Evolutionary conservation across 2,888 invertebrate species (phyloP), one percentile per base, ranked within the genome.

Genomic region (Zygothrica quintamaculata): DNA sequence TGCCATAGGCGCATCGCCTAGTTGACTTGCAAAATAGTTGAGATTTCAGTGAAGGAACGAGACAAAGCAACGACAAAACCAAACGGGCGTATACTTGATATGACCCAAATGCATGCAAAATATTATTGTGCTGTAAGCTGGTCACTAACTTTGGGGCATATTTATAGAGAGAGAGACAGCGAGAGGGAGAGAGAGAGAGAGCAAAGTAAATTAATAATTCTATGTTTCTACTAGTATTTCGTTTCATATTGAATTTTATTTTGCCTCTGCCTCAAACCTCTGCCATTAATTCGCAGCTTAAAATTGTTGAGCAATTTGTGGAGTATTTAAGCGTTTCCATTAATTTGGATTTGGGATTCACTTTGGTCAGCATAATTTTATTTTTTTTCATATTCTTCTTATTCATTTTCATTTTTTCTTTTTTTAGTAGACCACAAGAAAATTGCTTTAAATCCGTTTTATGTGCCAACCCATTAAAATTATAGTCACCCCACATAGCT

Each of bases 11-110:
- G 40, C 29, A 42, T 36, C 39, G 51, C 43, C 55, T 67, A 66
- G 85, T 87, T 82, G 87, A 82, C 87, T 82, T 69, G 77, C 80
- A 78, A 82, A 85, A 85, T 85, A 74, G 62, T 71, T 74, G 62
- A 76, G 73, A 85, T 85, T 64, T 51, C 36, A 64, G 18, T 22
- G 9, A 15, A 25, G 22, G 9, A 7, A 11, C 34, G 53, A 73
- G 73, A 74, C 73, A 73, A 73, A 67, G 71, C 46, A 73, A 47
- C 68, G 60, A 65, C 64, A 70, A 66, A 75, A 39, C 48, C 73
- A 65, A 43, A 62, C 66, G 52, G 77, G 59, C 77, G 84, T 75
- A 78, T 76, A 78, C 75, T 76, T 76, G 79, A 79, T 76, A 76
- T 76, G 86, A 77, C 86, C 80, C 61, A 80, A 53, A 85, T 70